phyloP scores from a whole-genome alignment of 2,113 vertebrate genomes.

The Oreochromis aureus region DNA sequence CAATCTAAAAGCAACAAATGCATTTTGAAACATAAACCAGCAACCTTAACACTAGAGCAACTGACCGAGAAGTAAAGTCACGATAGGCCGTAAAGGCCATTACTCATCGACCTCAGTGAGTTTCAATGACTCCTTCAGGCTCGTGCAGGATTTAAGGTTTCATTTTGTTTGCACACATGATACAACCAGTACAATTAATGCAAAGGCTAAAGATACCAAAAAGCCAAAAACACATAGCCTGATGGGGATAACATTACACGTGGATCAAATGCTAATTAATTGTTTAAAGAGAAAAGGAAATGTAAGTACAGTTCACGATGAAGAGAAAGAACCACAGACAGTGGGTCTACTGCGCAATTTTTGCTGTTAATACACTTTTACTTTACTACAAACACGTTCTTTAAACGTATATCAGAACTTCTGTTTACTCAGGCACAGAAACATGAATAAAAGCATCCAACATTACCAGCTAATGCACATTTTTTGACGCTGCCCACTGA shows the following conservation, averaged over 20 bases:
- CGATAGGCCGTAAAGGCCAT: rapidly evolving
- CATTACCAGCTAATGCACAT: not conserved
- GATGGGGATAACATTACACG: not conserved
- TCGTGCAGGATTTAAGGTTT: not conserved
- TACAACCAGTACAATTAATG: not conserved
- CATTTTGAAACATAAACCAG: not conserved
- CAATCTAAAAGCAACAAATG: not conserved
- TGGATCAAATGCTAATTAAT: not conserved
- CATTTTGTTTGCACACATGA: not conserved
- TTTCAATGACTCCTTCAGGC: not conserved
- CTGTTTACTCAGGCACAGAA: not conserved
- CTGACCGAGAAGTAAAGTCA: not conserved
- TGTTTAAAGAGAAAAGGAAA: not conserved
- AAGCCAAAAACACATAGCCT: not conserved
- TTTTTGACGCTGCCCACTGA: not conserved
- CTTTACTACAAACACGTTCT: not conserved
- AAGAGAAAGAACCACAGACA: not conserved
- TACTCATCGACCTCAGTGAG: not conserved
- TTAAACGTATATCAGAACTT: rapidly evolving
- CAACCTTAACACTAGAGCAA: not conserved
- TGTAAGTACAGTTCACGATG: not conserved
- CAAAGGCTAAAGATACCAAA: not conserved
- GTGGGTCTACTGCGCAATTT: not conserved
- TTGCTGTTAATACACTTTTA: not conserved
- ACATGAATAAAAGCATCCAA: not conserved